Conservation (phyloP, 2,888 invertebrate species). For the Melieria crassipennis region DNA sequence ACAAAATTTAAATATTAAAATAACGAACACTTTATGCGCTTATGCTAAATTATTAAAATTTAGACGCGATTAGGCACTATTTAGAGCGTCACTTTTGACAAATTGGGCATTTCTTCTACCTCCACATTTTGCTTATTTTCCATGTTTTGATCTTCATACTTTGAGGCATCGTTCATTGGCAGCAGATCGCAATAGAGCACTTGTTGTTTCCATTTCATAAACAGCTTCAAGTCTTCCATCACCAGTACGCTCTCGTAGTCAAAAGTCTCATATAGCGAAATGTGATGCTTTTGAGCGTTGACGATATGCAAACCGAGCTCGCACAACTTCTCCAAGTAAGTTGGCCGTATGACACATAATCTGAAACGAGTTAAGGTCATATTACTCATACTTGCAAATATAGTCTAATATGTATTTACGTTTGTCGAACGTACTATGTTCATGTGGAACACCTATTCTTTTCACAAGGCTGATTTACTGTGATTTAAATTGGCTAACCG, state of each 20-base stretch:
- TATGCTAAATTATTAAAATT: too few relatives aligned
- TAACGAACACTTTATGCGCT: too few relatives aligned
- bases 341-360: neutral
- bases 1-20: too few relatives aligned
- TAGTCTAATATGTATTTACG: too few relatives aligned
- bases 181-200: slow-evolving; percentile 17
- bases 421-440: too few relatives aligned
- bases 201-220: slow-evolving; percentile 39
- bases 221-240: slow-evolving; percentile 34
- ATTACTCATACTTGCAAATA: too few relatives aligned
- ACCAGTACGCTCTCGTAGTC: slow-evolving; percentile 33
- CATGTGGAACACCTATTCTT: too few relatives aligned
- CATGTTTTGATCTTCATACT: neutral
- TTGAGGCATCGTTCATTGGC: neutral
- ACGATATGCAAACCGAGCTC: slow-evolving; percentile 40
- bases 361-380: neutral
- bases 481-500: too few relatives aligned
- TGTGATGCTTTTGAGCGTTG: slow-evolving; percentile 34
- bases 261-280: slow-evolving; percentile 38
- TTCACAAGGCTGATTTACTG: too few relatives aligned
- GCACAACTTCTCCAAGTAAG: slow-evolving; percentile 36
- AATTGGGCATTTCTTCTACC: neutral
- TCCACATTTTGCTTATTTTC: neutral
- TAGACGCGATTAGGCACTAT: neutral
- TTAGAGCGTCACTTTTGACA: neutral